Evolutionary conservation across 2,797 vertebrate genomes (phyloP).

Genomic region (Molossus molossus): DNA sequence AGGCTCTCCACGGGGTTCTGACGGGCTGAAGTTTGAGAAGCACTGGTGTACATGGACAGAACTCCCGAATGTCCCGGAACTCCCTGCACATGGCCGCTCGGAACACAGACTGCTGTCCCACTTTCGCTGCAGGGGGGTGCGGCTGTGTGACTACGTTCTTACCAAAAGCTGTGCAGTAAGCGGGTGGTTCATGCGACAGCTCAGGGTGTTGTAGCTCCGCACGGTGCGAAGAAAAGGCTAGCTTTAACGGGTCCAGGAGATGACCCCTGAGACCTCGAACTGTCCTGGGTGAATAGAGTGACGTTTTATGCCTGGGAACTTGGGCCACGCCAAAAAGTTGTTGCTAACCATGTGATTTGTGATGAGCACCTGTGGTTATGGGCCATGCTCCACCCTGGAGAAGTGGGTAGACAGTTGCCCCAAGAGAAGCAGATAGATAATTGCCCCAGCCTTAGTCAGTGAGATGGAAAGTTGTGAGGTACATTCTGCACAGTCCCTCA

Average conservation of each 20-base stretch:
- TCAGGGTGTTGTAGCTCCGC: not conserved
- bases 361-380: not conserved
- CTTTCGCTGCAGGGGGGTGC: not conserved
- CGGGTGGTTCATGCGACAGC: not conserved
- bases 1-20: not conserved
- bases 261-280: constrained; percentile 1
- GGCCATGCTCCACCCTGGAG: not conserved
- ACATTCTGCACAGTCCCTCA: not conserved
- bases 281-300: not conserved
- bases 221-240: not conserved
- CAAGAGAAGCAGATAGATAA: not conserved
- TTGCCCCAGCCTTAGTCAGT: not conserved
- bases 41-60: not conserved
- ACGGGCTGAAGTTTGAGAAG: constrained; percentile 3
- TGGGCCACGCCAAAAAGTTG: not conserved
- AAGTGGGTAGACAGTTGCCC: not conserved
- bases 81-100: not conserved
- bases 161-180: not conserved
- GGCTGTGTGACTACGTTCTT: not conserved
- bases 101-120: not conserved
- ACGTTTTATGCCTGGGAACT: constrained; percentile 4
- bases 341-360: constrained; percentile 35
- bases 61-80: not conserved
- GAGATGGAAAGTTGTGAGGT: not conserved
- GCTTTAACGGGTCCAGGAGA: not conserved